Evolutionary conservation across 2,888 invertebrate genomes (phyloP), one percentile per base, ranked within the genome.

Genomic region (Aphidius colemani): DNA sequence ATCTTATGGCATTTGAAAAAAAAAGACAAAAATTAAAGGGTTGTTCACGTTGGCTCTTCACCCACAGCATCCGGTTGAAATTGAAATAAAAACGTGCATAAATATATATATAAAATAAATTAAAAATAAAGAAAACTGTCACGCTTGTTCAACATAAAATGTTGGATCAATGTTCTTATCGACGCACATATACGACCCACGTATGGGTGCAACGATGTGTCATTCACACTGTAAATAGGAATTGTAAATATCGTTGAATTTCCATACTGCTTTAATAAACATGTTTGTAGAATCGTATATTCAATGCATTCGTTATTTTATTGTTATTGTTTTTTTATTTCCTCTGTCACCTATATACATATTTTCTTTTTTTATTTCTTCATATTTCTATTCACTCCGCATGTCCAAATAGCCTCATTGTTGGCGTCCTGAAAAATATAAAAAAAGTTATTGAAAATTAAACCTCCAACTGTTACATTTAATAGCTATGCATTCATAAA

Each of bases 201-300:
- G 63, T 59, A 59, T 59, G 30, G 55, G 63, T 61, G 66, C 64
- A 63, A 66, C 60, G 45, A 68, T 61, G 67, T 66, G 57, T 65
- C 65, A 68, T 64, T 67, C 65, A 68, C 66, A 66, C 65, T 82
- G 81, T 83, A 83, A 78, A 82, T 82, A 82, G 74, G 76, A 79
- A 75, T 77, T 84, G 83, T 84, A 83, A 83, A 84, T 82, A 83
- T 85, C 85, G 86, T 85, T 85, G 85, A 86, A 84, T 85, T 86
- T 85, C 83, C 82, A 85, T 84, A 84, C 84, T 84, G 85, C 85
- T 86, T 86, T 86, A 86, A 86, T 85, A 86, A 85, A 83, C 84
- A 84, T 83, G 84, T 85, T 85, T 85, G 84, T 85, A 85, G 85
- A 83, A 84, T 82, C 76, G 79, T 69, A 77, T 71, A 71, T 57